A percentile compares a stretch with the other conserved stretches of the same genome.
phyloP scores from a whole-genome alignment of 2,888 invertebrate genomes.

The Eupeodes latifasciatus region DNA sequence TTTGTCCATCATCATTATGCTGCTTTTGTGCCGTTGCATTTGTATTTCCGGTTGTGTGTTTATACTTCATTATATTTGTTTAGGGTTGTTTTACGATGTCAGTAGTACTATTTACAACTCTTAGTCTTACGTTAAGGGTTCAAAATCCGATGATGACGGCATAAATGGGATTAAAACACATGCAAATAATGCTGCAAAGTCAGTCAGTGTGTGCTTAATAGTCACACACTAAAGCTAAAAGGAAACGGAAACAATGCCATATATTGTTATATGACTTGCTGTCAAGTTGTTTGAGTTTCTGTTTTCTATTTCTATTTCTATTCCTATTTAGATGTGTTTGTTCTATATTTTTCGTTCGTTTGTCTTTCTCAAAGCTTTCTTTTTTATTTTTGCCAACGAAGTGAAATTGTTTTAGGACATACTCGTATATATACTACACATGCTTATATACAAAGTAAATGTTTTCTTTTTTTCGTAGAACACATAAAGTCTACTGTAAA shows the following conservation, averaged over 20 bases:
- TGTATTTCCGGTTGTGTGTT: slow-evolving; percentile 32
- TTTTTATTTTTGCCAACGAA: slow-evolving; percentile 3
- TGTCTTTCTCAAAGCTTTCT: slow-evolving; percentile 12
- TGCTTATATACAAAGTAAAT: neutral
- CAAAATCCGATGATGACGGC: slow-evolving; percentile 39
- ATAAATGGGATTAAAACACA: slow-evolving; percentile 41
- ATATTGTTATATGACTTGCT: slow-evolving; percentile 19
- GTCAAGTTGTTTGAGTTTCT: neutral
- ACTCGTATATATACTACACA: neutral
- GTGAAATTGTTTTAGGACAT: slow-evolving; percentile 9
- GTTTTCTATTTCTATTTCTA: too few relatives aligned
- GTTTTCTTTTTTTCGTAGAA: neutral
- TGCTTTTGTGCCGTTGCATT: slow-evolving; percentile 19
- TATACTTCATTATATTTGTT: slow-evolving; percentile 40
- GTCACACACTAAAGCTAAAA: slow-evolving; percentile 37
- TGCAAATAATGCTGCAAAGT: slow-evolving; percentile 21
- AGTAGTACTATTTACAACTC: slow-evolving; percentile 46
- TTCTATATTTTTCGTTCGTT: neutral
- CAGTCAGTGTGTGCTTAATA: slow-evolving; percentile 43
- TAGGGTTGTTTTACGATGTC: slow-evolving; percentile 27
- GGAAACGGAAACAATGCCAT: slow-evolving; percentile 31
- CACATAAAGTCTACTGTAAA: neutral
- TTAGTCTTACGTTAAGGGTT: slow-evolving; percentile 31
- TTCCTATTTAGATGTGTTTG: neutral
- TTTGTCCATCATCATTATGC: slow-evolving; percentile 30